A percentile compares a stretch with the other conserved stretches of the same genome.
These are phyloP conservation scores for Operophtera brumata DNA, from an alignment of 2,888 invertebrate genomes.

Conservation along the genomic window DNA sequence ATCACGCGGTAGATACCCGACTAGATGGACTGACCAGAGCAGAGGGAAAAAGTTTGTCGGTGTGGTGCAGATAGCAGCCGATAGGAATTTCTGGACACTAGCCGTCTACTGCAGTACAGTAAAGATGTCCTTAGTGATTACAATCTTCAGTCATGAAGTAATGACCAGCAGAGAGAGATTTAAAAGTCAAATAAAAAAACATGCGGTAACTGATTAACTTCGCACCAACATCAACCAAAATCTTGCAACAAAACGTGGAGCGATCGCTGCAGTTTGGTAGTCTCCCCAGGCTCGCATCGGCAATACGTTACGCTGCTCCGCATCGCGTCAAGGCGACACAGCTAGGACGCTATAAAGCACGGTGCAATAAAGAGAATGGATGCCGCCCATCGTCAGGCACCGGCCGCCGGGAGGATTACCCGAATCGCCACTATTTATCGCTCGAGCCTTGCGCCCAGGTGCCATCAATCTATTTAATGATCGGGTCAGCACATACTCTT, in stretches of 20 bases:
- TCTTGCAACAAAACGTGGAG: conserved; percentile 19
- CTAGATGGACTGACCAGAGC: too few relatives aligned
- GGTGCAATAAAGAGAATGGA: conserved; percentile 80
- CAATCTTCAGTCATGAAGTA: too few relatives aligned
- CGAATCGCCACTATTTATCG: conserved; percentile 81
- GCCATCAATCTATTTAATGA: conserved; percentile 81
- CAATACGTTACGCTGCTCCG: conserved; percentile 69
- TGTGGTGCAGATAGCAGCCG: too few relatives aligned
- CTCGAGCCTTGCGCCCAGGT: conserved; percentile 78
- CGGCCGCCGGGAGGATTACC: conserved; percentile 76
- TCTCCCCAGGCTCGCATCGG: conserved; percentile 42
- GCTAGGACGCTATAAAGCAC: conserved; percentile 75
- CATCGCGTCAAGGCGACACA: conserved; percentile 68
- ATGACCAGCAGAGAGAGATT: too few relatives aligned
- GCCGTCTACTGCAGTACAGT: too few relatives aligned
- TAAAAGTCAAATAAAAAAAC: too few relatives aligned
- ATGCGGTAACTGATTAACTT: not conserved
- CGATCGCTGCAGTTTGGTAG: conserved; percentile 14
- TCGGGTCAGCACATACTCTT: conserved; percentile 79
- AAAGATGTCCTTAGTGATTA: too few relatives aligned
- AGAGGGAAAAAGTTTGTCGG: too few relatives aligned
- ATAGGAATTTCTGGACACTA: too few relatives aligned
- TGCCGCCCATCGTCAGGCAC: conserved; percentile 76
- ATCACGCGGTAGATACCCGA: too few relatives aligned
- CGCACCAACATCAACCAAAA: conserved; percentile 1